Base-by-base conservation (phyloP, 2,113 vertebrate genomes). In the Pseudopodoces humilis region DNA sequence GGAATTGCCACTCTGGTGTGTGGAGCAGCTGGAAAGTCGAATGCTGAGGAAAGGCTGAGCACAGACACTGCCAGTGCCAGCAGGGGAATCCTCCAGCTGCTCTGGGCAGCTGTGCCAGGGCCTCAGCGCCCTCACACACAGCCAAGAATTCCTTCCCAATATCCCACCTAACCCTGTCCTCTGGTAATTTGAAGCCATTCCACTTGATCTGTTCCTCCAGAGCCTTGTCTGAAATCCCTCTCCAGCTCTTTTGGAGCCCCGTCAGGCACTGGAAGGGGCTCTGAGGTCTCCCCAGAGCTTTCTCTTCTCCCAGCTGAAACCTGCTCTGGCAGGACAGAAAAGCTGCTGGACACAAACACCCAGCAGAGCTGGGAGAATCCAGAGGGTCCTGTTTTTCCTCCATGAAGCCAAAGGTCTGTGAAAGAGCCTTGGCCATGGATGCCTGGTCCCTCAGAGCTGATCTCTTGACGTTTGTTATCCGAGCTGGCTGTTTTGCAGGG, bases 381-480 rank as follows among this genome's bases (percentile, higher is more conserved):
- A 15, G 10, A 6, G 24, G 15, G 1, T 56, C 52, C 37, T 33
- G 11, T 2, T 37, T 30, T 43, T 17, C 31, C 52, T 49, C 37
- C 1, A 2, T 8, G 77, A 12, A 53, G 35, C 59, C 64, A 18
- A 18, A 17, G n/a, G 44, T 47, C 19, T 37, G 58, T 8, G 50
- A 25, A 33, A 39, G 53, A 50, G 43, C 62, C 44, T 19, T 13
- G 55, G 67, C 47, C 18, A 3, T 0, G 7, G 44, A 1, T 69
- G 60, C 3, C 2, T 21, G n/a, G 31, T 31, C 10, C 68, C 21
- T 31, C 52, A 14, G 31, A 28, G 50, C 79, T 47, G 17, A 2
- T 13, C 24, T 21, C 0, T 1, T 0, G 4, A 11, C 3, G 17
- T 17, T 6, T 41, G 68, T 52, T 14, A 20, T 17, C 50, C 17